A percentile compares a stretch with the other conserved stretches of the same genome.
Evolutionary conservation across 2,888 invertebrate genomes (phyloP).

Genomic region (Digitonthophagus gazella): DNA sequence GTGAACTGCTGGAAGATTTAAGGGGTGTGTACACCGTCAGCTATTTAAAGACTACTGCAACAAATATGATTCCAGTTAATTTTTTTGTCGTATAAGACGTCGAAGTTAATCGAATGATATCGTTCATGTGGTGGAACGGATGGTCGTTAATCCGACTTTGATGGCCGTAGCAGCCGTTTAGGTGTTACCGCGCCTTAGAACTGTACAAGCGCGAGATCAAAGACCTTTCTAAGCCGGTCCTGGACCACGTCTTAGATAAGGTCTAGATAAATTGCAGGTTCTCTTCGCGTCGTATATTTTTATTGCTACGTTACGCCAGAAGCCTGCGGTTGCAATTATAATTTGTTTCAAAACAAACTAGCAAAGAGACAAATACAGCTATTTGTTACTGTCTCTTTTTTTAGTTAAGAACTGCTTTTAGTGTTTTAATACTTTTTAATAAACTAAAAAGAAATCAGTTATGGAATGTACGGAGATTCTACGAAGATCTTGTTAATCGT

Average conservation of each 20-base stretch:
- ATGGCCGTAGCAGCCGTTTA: background rate
- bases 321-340: constrained; percentile 11
- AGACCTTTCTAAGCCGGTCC: constrained; percentile 5
- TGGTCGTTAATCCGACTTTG: background rate
- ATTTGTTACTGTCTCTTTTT: background rate
- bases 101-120: background rate
- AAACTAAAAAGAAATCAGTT: no score
- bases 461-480: no score
- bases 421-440: no score
- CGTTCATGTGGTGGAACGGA: background rate
- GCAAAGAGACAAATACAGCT: constrained; percentile 1
- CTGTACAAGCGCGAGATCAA: background rate
- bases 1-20: background rate
- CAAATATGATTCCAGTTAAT: no score
- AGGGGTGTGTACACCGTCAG: background rate
- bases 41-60: no score
- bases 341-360: background rate
- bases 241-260: background rate
- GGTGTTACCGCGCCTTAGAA: background rate
- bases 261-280: constrained; percentile 11
- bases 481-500: no score
- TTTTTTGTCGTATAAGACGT: background rate
- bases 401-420: no score
- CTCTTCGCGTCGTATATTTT: constrained; percentile 6
- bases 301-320: constrained; percentile 4